Base-by-base conservation (phyloP, 2,797 vertebrate genomes). In the Gorsachius magnificus region DNA sequence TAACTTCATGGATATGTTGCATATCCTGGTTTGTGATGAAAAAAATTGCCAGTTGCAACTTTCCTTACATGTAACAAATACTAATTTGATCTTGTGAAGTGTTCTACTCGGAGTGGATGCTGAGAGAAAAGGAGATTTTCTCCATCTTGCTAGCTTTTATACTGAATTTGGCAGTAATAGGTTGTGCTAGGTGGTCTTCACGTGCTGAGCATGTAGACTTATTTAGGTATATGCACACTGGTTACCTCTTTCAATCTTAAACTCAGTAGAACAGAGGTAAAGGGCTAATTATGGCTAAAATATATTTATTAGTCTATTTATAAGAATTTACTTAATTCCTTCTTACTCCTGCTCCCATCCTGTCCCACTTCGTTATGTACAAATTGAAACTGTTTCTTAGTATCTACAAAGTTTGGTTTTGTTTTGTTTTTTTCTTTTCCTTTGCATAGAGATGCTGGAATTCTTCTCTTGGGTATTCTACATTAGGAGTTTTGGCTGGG, bases 301-400 rank as follows among this genome's bases (percentile, higher is more conserved):
- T 87, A 48, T 95, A 96, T 97, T 97, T 96, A 97, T 96, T 95
- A 95, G 95, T 97, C 92, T 97, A 93, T 96, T 96, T 96, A 95
- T 96, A 89, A 96, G 89, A 93, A 70, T 79, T 94, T 93, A 83
- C 16, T 14, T 87, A 58, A 76, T 89, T 87, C 46, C 22, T 87
- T 64, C 92, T 90, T 90, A 53, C 10, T 90, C 75, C 57, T 60
- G 45, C 80, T 95, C 68, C 71, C 75, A 87, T 95, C 18, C 75
- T 87, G 48, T 82, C 69, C 61, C 36, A 36, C 36, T 95, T 90
- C 0, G 5, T 77, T 76, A 79, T 50, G 58, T 89, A 78, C 43
- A 91, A 92, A 83, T 56, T 65, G 57, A 77, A 91, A 79, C 28
- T 0, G 7, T 93, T 95, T 81, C 53, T 89, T 84, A 71, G 65